Conservation (phyloP, 2,797 vertebrate genomes). For the Echiichthys vipera region DNA sequence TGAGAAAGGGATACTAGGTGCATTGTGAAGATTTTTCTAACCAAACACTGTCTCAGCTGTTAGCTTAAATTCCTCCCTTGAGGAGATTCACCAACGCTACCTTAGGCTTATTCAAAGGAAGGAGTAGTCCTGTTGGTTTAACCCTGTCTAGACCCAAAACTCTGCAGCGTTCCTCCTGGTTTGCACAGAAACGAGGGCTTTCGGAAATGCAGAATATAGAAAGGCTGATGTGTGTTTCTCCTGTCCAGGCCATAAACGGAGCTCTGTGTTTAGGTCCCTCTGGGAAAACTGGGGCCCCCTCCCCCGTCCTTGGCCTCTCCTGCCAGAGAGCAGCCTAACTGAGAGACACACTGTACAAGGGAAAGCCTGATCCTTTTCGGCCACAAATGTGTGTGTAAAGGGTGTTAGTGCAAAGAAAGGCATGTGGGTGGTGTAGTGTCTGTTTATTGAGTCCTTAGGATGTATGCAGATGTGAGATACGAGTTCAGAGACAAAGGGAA, state of each 20-base stretch:
- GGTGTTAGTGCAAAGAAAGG: conserved; percentile 57
- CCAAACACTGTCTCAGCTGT: conserved; percentile 54
- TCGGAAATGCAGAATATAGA: conserved; percentile 71
- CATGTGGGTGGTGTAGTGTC: conserved; percentile 40
- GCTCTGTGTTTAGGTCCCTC: conserved; percentile 77
- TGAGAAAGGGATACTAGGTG: too few relatives aligned
- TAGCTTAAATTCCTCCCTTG: conserved; percentile 25
- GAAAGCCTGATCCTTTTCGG: conserved; percentile 60
- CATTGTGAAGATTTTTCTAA: too few relatives aligned
- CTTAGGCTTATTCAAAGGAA: conserved; percentile 44
- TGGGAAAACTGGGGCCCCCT: conserved; percentile 52
- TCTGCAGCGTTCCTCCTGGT: conserved; percentile 53
- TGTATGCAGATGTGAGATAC: conserved; percentile 29
- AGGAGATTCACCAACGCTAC: conserved; percentile 48
- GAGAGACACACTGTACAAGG: conserved; percentile 68
- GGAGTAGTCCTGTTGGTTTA: conserved; percentile 54
- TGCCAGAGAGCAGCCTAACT: conserved; percentile 68
- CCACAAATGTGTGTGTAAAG: conserved; percentile 64
- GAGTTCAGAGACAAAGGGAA: background rate
- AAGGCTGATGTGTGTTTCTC: conserved; percentile 76
- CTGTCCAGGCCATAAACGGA: conserved; percentile 72
- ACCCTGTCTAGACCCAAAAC: conserved; percentile 59
- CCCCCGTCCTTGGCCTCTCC: conserved; percentile 49
- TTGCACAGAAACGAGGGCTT: conserved; percentile 36
- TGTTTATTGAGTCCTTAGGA: conserved; percentile 38